phyloP scores from a whole-genome alignment of 2,797 vertebrate genomes.

The Antennarius maculatus region DNA sequence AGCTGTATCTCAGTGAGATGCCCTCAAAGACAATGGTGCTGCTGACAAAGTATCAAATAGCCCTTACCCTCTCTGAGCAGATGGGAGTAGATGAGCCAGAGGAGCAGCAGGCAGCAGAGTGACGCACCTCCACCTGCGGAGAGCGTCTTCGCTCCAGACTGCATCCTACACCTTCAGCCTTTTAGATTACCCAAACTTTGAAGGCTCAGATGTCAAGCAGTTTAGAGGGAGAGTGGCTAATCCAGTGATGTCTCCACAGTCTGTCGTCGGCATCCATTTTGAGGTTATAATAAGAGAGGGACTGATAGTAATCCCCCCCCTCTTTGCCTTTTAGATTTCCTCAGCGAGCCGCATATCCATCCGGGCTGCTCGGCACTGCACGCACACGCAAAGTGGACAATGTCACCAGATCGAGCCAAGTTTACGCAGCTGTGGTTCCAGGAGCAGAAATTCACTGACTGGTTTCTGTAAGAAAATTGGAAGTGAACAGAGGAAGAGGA shows the following conservation, averaged over 20 bases:
- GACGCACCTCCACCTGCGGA: constrained; percentile 86
- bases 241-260: constrained; percentile 72
- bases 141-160: constrained; percentile 84
- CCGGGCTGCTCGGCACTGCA: constrained; percentile 34
- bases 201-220: constrained; percentile 65
- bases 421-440: constrained; percentile 62
- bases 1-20: constrained; percentile 49
- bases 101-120: constrained; percentile 87
- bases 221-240: constrained; percentile 55
- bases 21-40: constrained; percentile 35
- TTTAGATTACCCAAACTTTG: constrained; percentile 73
- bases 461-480: constrained; percentile 14
- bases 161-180: constrained; percentile 78
- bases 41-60: constrained; percentile 51
- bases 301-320: constrained; percentile 61
- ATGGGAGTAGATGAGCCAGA: constrained; percentile 88
- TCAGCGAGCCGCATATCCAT: constrained; percentile 63
- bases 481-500: constrained; percentile 37
- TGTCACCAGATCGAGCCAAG: constrained; percentile 66
- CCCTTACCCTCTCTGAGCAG: constrained; percentile 86
- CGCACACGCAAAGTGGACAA: constrained; percentile 26
- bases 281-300: constrained; percentile 64
- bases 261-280: constrained; percentile 80
- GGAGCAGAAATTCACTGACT: constrained; percentile 29
- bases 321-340: constrained; percentile 61